A percentile compares a stretch with the other conserved stretches of the same genome.
Evolutionary conservation across 2,113 vertebrate genomes (phyloP).

Genomic region (Noturus placidus): DNA sequence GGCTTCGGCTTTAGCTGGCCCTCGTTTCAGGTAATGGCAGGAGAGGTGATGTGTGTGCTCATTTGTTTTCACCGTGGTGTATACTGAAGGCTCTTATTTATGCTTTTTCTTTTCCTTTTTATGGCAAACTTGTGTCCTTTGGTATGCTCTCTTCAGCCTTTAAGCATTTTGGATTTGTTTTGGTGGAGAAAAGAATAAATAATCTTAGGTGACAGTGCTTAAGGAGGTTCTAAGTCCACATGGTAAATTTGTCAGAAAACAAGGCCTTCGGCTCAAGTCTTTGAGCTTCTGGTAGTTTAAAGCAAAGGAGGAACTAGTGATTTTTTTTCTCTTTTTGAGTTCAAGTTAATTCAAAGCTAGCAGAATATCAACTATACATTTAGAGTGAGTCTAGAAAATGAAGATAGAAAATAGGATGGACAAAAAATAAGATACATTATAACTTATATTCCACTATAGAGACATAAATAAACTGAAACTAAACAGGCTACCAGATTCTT

Average conservation of each 20-base stretch:
- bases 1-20: slow-evolving; percentile 39
- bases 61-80: slow-evolving; percentile 26
- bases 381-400: neutral
- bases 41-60: slow-evolving; percentile 24
- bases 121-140: slow-evolving; percentile 32
- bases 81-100: slow-evolving; percentile 46
- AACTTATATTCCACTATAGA: neutral
- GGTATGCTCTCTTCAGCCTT: slow-evolving; percentile 43
- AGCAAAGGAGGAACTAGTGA: neutral
- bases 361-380: neutral
- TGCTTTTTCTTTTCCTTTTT: slow-evolving; percentile 27
- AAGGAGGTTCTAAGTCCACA: slow-evolving; percentile 42
- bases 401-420: neutral
- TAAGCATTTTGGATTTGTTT: slow-evolving; percentile 51
- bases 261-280: slow-evolving; percentile 43
- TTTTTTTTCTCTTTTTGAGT: neutral
- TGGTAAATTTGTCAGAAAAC: slow-evolving; percentile 55
- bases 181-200: slow-evolving; percentile 51
- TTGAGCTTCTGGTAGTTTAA: slow-evolving; percentile 12
- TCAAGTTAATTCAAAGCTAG: neutral
- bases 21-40: slow-evolving; percentile 36
- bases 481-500: neutral
- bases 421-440: neutral
- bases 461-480: neutral
- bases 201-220: slow-evolving; percentile 39